A percentile compares a stretch with the other conserved stretches of the same genome.
phyloP scores from a whole-genome alignment of 2,113 vertebrate species.

The Notarius lentiginosus region DNA sequence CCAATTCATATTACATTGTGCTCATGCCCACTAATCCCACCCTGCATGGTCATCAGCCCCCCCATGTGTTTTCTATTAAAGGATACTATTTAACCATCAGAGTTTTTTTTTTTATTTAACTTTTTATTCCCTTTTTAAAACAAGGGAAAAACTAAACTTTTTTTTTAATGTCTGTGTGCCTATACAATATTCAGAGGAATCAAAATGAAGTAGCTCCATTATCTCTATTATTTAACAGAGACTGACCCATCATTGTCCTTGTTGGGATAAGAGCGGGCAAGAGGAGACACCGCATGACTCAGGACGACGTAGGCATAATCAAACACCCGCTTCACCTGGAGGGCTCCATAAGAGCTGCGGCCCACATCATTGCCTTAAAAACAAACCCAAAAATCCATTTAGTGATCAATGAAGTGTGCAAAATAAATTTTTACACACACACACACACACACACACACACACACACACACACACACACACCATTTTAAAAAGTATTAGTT shows the following conservation, averaged over 20 bases:
- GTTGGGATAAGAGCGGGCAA: slow-evolving; percentile 92
- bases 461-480: too few species aligned
- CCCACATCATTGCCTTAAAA: slow-evolving; percentile 92
- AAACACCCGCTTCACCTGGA: slow-evolving; percentile 96
- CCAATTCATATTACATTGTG: too few species aligned
- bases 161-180: not conserved
- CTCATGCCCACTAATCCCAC: too few species aligned
- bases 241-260: slow-evolving; percentile 90
- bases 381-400: not conserved
- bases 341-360: slow-evolving; percentile 93
- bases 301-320: slow-evolving; percentile 94
- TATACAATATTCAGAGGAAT: not conserved
- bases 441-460: too few species aligned
- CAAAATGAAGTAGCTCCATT: not conserved
- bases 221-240: not conserved
- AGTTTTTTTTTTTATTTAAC: too few species aligned
- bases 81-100: too few species aligned
- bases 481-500: not conserved
- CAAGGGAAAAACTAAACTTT: too few species aligned
- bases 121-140: too few species aligned
- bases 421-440: too few species aligned
- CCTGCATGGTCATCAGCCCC: too few species aligned
- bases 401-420: not conserved
- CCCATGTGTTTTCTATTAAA: too few species aligned
- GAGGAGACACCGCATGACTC: slow-evolving; percentile 91